Evolutionary conservation across 2,113 vertebrate species (phyloP), one percentile per base, ranked within the genome.

Genomic region (Origma solitaria): DNA sequence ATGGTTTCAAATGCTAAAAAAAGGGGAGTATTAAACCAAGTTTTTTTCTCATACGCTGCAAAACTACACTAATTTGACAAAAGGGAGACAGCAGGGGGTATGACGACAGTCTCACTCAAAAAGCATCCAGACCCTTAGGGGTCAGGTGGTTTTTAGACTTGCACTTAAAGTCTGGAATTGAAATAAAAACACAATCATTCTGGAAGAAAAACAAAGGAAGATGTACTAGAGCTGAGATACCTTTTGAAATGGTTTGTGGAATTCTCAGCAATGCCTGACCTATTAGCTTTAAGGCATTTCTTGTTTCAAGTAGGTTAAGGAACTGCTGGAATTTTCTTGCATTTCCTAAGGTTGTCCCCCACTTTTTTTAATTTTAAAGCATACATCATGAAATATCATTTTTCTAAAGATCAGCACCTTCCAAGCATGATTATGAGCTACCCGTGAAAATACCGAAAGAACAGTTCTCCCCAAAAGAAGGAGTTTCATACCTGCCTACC

Each of bases 21-120:
- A 96, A 76, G 27, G 49, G 33, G 28, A 93, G 15, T 69, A 30
- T 13, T 83, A 86, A 95, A 92, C 50, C 62, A 95, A 75, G 40
- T 42, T 81, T 45, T 83, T 85, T 94, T 95, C 83, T 60, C 45
- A 31, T 45, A 75, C 30, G 37, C 62, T 92, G 42, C 88, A 84
- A 95, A 97, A 86, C 3, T 8, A 87, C 66, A 60, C 51, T 77
- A 73, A 93, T 97, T 95, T 84, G 96, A 92, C 65, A 90, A 94
- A 65, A 92, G 82, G 19, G 38, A 81, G 35, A 92, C 85, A 75
- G 40, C 50, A 82, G 58, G n/a, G 42, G 24, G 19, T 94, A 92
- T 88, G 61, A 73, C 60, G 82, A 88, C 15, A 49, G 78, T 68
- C 69, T 92, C 84, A 81, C 71, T 88, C 80, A 58, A 92, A 96